phyloP scores from a whole-genome alignment of 2,113 vertebrate species.

The Chrysochloris asiatica region DNA sequence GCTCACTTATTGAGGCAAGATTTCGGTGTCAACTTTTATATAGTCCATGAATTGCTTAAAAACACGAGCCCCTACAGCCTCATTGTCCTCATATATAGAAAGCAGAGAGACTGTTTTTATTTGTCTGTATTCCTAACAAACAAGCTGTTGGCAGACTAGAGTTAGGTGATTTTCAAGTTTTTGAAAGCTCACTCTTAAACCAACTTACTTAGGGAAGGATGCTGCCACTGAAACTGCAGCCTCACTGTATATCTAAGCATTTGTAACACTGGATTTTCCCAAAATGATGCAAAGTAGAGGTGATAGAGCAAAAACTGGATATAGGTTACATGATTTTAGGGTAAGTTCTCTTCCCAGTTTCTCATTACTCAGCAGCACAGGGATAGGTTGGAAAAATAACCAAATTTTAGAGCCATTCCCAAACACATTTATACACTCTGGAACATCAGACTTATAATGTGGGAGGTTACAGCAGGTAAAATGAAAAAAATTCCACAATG shows the following conservation, averaged over 20 bases:
- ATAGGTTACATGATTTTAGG: conserved; percentile 11
- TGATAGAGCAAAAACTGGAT: background rate
- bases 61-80: background rate
- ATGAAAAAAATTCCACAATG: background rate
- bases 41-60: background rate
- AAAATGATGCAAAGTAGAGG: background rate
- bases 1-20: background rate
- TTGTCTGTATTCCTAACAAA: conserved; percentile 21
- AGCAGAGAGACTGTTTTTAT: conserved; percentile 6
- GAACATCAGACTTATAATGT: background rate
- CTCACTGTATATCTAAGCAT: background rate
- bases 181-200: background rate
- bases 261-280: background rate
- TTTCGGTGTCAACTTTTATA: conserved; percentile 27
- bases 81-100: background rate
- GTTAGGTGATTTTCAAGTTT: background rate
- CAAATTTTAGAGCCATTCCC: background rate
- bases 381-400: background rate
- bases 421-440: background rate
- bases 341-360: background rate
- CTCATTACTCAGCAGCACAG: background rate
- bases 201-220: conserved; percentile 24
- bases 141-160: background rate
- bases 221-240: background rate
- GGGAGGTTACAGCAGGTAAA: background rate